A percentile compares a stretch with the other conserved stretches of the same genome.
phyloP scores from a whole-genome alignment of 1,140 invertebrate species.

The Cyclargus thomasi region DNA sequence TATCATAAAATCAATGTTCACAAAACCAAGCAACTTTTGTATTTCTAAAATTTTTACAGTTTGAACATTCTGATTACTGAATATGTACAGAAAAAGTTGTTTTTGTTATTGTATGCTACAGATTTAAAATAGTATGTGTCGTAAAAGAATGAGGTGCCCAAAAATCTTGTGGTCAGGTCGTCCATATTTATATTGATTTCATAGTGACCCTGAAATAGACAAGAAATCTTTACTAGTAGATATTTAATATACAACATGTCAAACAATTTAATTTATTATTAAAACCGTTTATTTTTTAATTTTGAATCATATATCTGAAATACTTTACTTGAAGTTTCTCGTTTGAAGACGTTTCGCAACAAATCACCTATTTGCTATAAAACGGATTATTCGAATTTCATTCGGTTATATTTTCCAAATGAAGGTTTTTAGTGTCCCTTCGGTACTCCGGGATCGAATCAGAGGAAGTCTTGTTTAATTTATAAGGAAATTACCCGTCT shows the following conservation, averaged over 20 bases:
- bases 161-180: slow-evolving; percentile 42
- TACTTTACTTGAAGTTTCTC: too few species aligned
- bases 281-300: too few species aligned
- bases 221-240: neutral
- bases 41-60: slow-evolving; percentile 12
- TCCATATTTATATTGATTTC: slow-evolving; percentile 46
- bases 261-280: too few species aligned
- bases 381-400: neutral
- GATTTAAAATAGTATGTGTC: slow-evolving; percentile 47
- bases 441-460: neutral
- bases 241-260: too few species aligned
- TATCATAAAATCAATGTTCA: too few species aligned
- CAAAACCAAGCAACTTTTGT: too few species aligned
- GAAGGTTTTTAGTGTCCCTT: neutral
- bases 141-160: slow-evolving; percentile 55
- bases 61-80: slow-evolving; percentile 30
- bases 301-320: too few species aligned
- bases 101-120: slow-evolving; percentile 40
- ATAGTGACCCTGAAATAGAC: slow-evolving; percentile 48
- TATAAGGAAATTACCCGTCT: neutral
- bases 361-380: neutral
- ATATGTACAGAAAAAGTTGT: slow-evolving; percentile 51
- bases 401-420: slow-evolving; percentile 8
- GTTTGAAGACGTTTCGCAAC: neutral
- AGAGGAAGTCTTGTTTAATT: slow-evolving; percentile 5